Evolutionary conservation across 2,113 vertebrate species (phyloP).

Genomic region (Amblyopsis rosae): DNA sequence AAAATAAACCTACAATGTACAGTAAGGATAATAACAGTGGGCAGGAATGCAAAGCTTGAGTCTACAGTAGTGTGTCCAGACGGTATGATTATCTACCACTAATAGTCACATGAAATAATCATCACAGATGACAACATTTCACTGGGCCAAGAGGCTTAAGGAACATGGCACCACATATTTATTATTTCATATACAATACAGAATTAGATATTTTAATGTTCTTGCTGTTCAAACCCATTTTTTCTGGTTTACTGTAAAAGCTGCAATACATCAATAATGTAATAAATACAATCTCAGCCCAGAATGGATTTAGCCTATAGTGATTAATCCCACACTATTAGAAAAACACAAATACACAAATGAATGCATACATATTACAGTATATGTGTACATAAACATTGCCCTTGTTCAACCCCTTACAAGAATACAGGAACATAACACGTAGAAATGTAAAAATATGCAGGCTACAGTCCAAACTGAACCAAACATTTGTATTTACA

Average conservation of each 20-base stretch:
- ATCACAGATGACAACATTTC: constrained; percentile 4
- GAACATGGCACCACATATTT: neutral
- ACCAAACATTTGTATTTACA: no score
- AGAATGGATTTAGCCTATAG: neutral
- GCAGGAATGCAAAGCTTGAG: neutral
- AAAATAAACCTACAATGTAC: no score
- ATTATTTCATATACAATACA: constrained; percentile 6
- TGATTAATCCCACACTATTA: constrained; percentile 11
- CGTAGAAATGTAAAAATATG: no score
- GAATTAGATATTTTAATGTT: neutral
- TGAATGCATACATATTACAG: no score
- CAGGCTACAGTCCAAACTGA: no score
- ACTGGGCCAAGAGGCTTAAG: neutral
- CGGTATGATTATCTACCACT: constrained; percentile 21
- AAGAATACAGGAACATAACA: no score
- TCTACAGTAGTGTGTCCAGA: neutral
- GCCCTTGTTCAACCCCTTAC: no score
- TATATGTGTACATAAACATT: no score
- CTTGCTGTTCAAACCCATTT: neutral
- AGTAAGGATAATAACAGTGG: no score
- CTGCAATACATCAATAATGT: no score
- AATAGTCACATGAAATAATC: constrained; percentile 16
- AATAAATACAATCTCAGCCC: no score
- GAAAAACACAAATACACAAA: no score
- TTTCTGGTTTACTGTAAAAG: neutral